A percentile compares a stretch with the other conserved stretches of the same genome.
Conservation (phyloP, 1,140 invertebrate species). For the Bombus soroeensis region DNA sequence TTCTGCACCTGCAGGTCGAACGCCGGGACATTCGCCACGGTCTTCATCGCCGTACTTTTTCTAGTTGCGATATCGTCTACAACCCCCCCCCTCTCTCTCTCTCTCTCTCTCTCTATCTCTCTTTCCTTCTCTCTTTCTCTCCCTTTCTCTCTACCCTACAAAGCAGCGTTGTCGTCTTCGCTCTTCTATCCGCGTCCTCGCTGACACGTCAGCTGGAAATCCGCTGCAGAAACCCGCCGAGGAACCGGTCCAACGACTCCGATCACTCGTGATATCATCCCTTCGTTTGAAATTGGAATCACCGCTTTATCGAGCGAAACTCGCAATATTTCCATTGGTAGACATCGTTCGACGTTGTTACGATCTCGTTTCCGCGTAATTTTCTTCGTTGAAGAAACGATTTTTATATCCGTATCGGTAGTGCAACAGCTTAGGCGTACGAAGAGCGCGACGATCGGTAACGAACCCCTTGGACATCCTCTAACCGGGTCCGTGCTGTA, state of each 20-base stretch:
- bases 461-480: not conserved
- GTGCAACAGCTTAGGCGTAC: not conserved
- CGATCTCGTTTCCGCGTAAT: not conserved
- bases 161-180: slow-evolving; percentile 3
- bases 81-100: no score
- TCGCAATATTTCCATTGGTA: not conserved
- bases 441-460: not conserved
- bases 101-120: no score
- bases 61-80: slow-evolving; percentile 41
- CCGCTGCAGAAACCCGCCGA: not conserved
- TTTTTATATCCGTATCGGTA: not conserved
- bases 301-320: not conserved
- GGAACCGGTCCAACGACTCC: not conserved
- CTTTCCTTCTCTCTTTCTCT: fast-evolving
- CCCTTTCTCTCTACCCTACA: no score
- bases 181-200: not conserved
- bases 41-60: slow-evolving; percentile 16
- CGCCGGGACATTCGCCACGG: slow-evolving; percentile 38
- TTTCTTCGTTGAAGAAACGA: not conserved
- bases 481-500: no score
- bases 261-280: no score
- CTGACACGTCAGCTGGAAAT: slow-evolving; percentile 2
- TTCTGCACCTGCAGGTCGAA: slow-evolving; percentile 78
- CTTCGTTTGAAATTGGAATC: no score
- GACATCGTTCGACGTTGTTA: not conserved